Percentiles rank a stretch among this genome's conserved stretches.
Conservation (phyloP, 2,888 invertebrate genomes). For the Eugnorisma glareosa region DNA sequence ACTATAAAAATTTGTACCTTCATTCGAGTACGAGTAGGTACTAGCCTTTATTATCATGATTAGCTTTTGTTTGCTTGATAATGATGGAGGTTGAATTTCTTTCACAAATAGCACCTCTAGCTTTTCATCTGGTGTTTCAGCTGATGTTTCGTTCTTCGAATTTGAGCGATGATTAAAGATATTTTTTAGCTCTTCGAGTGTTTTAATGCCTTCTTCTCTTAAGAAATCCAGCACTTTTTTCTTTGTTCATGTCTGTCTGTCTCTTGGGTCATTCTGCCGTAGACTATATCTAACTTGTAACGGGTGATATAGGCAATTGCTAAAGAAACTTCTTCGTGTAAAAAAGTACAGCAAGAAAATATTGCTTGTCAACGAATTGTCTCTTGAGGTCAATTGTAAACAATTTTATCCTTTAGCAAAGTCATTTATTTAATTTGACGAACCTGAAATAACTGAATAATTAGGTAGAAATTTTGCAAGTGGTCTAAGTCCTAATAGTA, state of each 20-base stretch:
- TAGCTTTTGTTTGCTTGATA: conserved; percentile 8
- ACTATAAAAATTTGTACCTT: not conserved
- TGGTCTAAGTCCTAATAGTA: too few species aligned
- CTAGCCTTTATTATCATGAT: conserved; percentile 12
- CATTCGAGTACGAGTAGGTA: not conserved
- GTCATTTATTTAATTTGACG: too few species aligned
- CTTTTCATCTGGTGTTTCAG: not conserved
- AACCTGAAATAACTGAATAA: too few species aligned
- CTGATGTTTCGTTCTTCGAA: not conserved
- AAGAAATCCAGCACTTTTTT: conserved; percentile 21
- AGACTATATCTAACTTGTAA: not conserved
- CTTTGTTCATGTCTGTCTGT: not conserved
- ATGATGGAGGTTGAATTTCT: not conserved
- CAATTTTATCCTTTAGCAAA: too few species aligned
- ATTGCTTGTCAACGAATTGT: too few species aligned
- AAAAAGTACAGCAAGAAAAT: too few species aligned
- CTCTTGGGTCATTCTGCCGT: not conserved
- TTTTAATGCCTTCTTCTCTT: conserved; percentile 7
- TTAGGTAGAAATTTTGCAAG: too few species aligned
- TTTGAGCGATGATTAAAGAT: not conserved
- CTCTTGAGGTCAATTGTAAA: too few species aligned
- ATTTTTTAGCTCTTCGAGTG: not conserved
- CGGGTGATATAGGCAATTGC: not conserved
- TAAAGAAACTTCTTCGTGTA: too few species aligned
- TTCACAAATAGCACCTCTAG: conserved; percentile 17